Percentiles rank a stretch among this genome's conserved stretches.
Evolutionary conservation across 2,797 vertebrate genomes (phyloP).

Genomic region (Semaprochilodus insignis): DNA sequence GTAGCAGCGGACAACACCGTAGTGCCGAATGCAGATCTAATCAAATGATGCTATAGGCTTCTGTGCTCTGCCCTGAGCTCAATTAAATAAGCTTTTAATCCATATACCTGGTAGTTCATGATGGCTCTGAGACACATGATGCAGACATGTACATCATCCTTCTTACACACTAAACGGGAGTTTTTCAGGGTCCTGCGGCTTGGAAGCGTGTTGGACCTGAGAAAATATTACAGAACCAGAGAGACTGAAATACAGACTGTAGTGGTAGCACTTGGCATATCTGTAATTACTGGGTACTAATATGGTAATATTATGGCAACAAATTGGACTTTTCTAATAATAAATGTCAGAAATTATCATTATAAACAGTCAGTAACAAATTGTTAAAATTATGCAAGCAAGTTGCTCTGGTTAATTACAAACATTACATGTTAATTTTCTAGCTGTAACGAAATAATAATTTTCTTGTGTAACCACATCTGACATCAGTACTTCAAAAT

Average conservation of each 20-base stretch:
- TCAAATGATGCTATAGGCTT: not conserved
- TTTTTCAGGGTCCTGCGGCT: conserved; percentile 94
- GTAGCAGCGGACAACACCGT: too few relatives aligned
- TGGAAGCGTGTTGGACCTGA: conserved; percentile 91
- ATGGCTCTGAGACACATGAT: conserved; percentile 97
- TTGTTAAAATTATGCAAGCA: not conserved
- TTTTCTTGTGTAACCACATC: too few relatives aligned
- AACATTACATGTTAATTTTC: too few relatives aligned
- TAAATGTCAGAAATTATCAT: not conserved
- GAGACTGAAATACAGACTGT: not conserved
- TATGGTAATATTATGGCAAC: not conserved
- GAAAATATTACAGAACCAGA: not conserved
- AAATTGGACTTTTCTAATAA: too few relatives aligned
- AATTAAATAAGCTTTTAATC: not conserved
- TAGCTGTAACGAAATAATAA: too few relatives aligned
- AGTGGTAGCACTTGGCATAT: not conserved
- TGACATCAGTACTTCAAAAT: too few relatives aligned
- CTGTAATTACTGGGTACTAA: not conserved
- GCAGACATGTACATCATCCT: conserved; percentile 96
- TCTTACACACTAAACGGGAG: conserved; percentile 93
- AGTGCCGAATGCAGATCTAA: not conserved
- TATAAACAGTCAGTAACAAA: not conserved
- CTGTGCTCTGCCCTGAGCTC: not conserved
- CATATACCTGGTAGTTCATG: conserved; percentile 96
- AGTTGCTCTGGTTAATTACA: too few relatives aligned